Percentiles rank a stretch among this genome's conserved stretches.
Evolutionary conservation across 2,797 vertebrate genomes (phyloP).

Genomic region (Syndactyla subalaris): DNA sequence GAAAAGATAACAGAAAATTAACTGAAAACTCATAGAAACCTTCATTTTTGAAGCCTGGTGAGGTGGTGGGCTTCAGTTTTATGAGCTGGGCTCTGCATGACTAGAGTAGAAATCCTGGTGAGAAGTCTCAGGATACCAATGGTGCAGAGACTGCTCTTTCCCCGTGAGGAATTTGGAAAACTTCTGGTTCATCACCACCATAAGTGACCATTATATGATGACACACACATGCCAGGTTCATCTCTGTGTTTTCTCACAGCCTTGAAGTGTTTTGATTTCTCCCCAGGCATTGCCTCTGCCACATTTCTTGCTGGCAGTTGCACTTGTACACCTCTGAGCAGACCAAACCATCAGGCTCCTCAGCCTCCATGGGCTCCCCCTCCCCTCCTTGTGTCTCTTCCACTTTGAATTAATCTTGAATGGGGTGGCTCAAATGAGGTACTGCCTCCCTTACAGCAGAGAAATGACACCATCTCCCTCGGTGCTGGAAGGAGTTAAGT

Average conservation of each 20-base stretch:
- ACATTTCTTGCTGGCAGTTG: neutral
- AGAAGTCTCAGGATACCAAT: neutral
- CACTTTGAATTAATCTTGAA: neutral
- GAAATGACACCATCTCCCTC: fast-evolving
- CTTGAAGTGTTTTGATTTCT: neutral
- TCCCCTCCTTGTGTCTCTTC: neutral
- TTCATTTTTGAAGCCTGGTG: neutral
- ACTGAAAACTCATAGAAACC: neutral
- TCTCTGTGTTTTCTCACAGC: neutral
- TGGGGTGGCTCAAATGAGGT: fast-evolving
- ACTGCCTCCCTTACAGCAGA: fast-evolving
- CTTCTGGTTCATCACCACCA: neutral
- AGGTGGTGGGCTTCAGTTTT: neutral
- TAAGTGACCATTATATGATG: neutral
- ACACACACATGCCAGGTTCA: neutral
- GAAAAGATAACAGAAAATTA: neutral
- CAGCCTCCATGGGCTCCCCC: neutral
- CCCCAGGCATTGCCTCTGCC: neutral
- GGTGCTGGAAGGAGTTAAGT: neutral
- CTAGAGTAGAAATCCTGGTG: neutral
- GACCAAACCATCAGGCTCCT: neutral
- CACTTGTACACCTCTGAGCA: neutral
- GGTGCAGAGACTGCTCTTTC: neutral
- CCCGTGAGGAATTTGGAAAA: neutral
- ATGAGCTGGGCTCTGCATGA: neutral